These are phyloP conservation scores for Redunca redunca DNA, from an alignment of 2,113 vertebrate species.

Conservation along the genomic window DNA sequence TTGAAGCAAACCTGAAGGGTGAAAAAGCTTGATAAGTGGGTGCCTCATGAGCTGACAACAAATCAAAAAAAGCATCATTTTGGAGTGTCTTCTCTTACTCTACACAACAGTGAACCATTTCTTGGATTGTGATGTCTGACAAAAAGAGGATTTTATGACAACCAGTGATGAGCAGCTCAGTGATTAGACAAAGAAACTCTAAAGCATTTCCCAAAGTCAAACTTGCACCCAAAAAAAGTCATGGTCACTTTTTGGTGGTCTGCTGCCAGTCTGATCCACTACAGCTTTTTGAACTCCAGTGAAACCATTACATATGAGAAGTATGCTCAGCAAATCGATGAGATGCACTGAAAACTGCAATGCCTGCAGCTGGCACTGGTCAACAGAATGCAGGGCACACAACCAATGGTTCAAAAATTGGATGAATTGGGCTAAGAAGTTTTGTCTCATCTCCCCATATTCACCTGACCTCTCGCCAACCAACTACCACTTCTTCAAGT, in stretches of 20 bases:
- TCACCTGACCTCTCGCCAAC: background rate
- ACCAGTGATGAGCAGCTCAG: background rate
- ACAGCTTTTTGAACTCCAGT: background rate
- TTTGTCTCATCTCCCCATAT: background rate
- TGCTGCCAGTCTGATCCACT: background rate
- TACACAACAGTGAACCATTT: background rate
- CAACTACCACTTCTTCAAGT: background rate
- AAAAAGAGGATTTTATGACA: background rate
- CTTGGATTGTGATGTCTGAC: background rate
- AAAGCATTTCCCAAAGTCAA: background rate
- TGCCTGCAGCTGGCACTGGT: background rate
- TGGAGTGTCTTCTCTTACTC: background rate
- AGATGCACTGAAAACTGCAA: background rate
- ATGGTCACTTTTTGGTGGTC: background rate
- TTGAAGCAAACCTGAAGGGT: background rate
- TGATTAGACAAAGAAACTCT: background rate
- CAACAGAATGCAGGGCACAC: background rate
- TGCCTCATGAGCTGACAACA: background rate
- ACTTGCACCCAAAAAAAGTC: background rate
- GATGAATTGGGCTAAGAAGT: background rate
- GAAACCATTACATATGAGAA: background rate
- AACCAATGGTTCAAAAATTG: background rate
- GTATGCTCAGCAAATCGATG: background rate
- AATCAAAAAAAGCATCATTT: background rate
- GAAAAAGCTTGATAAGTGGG: background rate